These are phyloP conservation scores for Gobionotothen gibberifrons DNA, from an alignment of 2,797 vertebrate species.

Conservation along the genomic window DNA sequence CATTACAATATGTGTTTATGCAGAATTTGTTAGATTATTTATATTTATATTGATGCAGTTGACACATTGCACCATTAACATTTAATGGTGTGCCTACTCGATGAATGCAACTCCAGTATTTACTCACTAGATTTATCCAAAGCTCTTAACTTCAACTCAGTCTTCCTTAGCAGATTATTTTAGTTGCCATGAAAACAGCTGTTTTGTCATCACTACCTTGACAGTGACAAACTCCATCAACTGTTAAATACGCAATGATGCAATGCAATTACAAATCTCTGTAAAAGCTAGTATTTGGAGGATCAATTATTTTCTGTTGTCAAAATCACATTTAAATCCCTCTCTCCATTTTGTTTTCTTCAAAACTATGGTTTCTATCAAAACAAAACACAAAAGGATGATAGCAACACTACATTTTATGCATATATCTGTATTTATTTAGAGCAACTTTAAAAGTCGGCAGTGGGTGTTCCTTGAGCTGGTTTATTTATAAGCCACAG, in stretches of 20 bases:
- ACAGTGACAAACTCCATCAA: constrained; percentile 6
- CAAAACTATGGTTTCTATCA: background rate
- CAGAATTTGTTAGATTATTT: constrained; percentile 6
- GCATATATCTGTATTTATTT: background rate
- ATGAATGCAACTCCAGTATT: too few relatives aligned
- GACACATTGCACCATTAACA: too few relatives aligned
- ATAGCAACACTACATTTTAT: too few relatives aligned
- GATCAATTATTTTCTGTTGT: background rate
- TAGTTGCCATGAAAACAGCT: constrained; percentile 34
- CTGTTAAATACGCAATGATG: background rate
- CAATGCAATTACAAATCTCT: background rate
- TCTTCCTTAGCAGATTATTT: constrained; percentile 17
- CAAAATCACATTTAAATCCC: background rate
- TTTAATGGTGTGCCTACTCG: too few relatives aligned
- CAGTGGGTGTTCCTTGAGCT: background rate
- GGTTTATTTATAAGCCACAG: constrained; percentile 20
- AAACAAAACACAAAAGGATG: too few relatives aligned
- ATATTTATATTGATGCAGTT: too few relatives aligned
- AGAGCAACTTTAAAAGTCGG: constrained; percentile 14
- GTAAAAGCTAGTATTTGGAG: too few relatives aligned
- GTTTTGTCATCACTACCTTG: constrained; percentile 12
- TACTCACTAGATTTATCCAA: background rate
- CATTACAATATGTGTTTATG: background rate
- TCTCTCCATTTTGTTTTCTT: background rate
- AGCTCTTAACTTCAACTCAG: background rate